These are phyloP conservation scores for Pogonomyrmex barbatus DNA, from an alignment of 1,140 invertebrate genomes.

Conservation along the genomic window DNA sequence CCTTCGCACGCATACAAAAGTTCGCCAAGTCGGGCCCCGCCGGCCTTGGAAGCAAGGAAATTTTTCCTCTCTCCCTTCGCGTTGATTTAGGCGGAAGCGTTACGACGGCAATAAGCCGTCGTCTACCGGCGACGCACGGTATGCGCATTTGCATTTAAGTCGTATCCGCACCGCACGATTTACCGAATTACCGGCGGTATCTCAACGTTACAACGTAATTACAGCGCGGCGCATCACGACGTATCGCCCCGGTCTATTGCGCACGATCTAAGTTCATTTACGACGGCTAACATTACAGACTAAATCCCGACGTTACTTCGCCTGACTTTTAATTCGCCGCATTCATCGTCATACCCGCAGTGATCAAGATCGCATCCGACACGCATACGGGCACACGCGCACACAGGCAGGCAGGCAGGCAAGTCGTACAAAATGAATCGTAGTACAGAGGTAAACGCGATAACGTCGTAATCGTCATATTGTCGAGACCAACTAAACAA, in stretches of 20 bases:
- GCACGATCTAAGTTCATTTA: neutral
- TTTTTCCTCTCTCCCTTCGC: constrained; percentile 61
- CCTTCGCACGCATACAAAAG: neutral
- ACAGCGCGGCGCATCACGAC: constrained; percentile 29
- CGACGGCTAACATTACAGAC: neutral
- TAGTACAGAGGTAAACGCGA: constrained; percentile 67
- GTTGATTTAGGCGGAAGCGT: constrained; percentile 74
- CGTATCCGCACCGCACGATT: constrained; percentile 65
- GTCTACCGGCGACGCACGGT: constrained; percentile 62
- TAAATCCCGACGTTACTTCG: constrained; percentile 26
- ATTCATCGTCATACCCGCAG: neutral
- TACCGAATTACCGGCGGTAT: constrained; percentile 66
- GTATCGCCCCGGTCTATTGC: constrained; percentile 8
- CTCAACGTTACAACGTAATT: constrained; percentile 59
- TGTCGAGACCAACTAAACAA: constrained; percentile 80
- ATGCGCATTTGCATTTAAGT: constrained; percentile 61
- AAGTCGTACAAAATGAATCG: constrained; percentile 77
- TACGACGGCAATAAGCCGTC: constrained; percentile 73
- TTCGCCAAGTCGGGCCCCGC: neutral
- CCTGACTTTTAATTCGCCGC: neutral
- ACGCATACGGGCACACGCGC: neutral
- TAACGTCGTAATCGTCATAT: constrained; percentile 72
- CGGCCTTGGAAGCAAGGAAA: neutral
- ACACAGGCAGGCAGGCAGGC: constrained; percentile 48
- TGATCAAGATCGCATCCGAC: constrained; percentile 11